Evolutionary conservation across 2,113 vertebrate species (phyloP).

Genomic region (Nycticorax nycticorax): DNA sequence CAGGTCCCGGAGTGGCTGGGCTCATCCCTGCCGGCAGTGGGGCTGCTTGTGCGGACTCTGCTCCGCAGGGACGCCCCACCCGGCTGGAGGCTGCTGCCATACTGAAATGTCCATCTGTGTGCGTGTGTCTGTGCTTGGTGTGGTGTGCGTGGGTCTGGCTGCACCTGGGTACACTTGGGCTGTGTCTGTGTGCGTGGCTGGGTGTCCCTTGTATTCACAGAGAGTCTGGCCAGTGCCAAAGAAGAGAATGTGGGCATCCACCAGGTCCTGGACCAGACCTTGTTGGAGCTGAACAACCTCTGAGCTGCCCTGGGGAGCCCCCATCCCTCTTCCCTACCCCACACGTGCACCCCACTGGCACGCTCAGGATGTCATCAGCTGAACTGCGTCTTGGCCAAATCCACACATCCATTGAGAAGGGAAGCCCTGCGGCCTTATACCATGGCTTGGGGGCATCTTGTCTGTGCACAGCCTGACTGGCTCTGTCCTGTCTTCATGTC

Average conservation of each 20-base stretch:
- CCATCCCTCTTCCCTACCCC: background rate
- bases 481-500: constrained; percentile 46
- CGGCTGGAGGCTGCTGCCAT: background rate
- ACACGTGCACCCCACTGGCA: constrained; percentile 32
- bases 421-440: constrained; percentile 13
- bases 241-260: constrained; percentile 97
- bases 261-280: constrained; percentile 95
- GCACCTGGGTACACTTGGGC: background rate
- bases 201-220: constrained; percentile 73
- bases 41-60: background rate
- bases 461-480: constrained; percentile 37
- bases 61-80: fast-evolving
- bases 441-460: background rate
- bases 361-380: constrained; percentile 17
- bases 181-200: constrained; percentile 6
- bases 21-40: background rate
- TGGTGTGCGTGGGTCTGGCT: background rate
- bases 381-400: constrained; percentile 30
- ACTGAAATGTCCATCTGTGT: constrained; percentile 13
- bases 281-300: constrained; percentile 96
- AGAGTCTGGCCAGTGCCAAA: constrained; percentile 93
- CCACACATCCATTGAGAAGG: constrained; percentile 30
- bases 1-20: background rate
- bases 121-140: background rate
- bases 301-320: constrained; percentile 67